Base-by-base conservation (phyloP, 2,113 vertebrate species). In the rabbit (Oryctolagus cuniculus) region DNA sequence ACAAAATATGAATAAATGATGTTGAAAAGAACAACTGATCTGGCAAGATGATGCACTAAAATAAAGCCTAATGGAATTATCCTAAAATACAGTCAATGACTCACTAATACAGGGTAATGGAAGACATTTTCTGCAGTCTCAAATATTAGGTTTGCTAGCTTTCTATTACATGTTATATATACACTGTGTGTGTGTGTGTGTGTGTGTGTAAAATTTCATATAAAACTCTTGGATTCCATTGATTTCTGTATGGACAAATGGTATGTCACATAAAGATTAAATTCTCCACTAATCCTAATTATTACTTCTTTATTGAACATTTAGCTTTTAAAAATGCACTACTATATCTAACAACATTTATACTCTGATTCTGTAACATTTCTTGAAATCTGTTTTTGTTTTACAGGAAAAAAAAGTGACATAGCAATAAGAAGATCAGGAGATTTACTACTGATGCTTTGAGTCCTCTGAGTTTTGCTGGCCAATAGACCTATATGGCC, bases 341-440 rank as follows among this genome's bases (percentile, higher is more conserved):
- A 36, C 0, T 84, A 29, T 4, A 4, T 96, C 85, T 72, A 53
- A 44, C n/a, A 49, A 87, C 44, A 44, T 98, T 97, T 96, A 98
- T 98, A 98, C 96, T 98, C 95, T 98, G 95, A 98, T 97, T 96
- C 97, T 98, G 95, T 98, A 98, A 98, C 25, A 51, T 98, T 97
- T 98, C 98, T 98, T 44, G 97, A 98, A 97, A 81, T 88, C 29
- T 98, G 93, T 93, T 98, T 95, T 98, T 98, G 97, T 98, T 98
- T 98, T 98, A 97, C 91, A 96, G 96, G 6, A 44, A 44, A 94
- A 94, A 97, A 93, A 97, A 96, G 97, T 98, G 97, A 98, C 97
- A 98, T 98, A 98, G 96, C 97, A 98, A 97, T 96, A 97, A 98
- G 97, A 98, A 98, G 95, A 97, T 94, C 92, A 98, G 97, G 96